Evolutionary conservation across 2,888 invertebrate species (phyloP), one percentile per base, ranked within the genome.

Genomic region (Cactoblastis cactorum): DNA sequence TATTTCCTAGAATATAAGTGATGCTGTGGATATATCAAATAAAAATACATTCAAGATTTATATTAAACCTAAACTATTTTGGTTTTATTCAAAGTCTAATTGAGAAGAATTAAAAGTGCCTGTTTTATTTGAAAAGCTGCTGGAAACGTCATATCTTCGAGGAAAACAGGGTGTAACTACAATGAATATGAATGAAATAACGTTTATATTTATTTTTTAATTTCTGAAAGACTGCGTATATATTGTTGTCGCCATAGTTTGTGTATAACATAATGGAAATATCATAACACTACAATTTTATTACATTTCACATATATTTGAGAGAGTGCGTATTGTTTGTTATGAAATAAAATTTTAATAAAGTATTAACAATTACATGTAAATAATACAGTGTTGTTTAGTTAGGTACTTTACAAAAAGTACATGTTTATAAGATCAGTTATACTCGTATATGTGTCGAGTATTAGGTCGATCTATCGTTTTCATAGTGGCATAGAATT

Each of bases 121-220:
- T 73, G 58, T 60, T 65, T 69, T 51, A 62, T 71, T 75, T 67
- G 50, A 53, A 63, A 58, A 56, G 50, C 54, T 60, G 52, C 54
- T 55, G 56, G 50, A 61, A 63, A 66, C 11, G n/a, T 68, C 79
- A 80, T 81, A 82, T 82, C 80, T 72, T 65, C 66, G 65, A 77
- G 78, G 80, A 62, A 71, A 74, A 77, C 82, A 83, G 82, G 83
- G 83, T 83, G 75, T 55, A 41, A 49, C 46, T 45, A 47, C 38
- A 51, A 50, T 51, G 38, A 33, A 45, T 32, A 45, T 3, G 32
- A 38, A 17, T 50, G 19, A 14, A 38, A 48, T 48, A n/a, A 38
- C 22, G 5, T 33, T 32, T 34, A 19, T 39, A 18, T 19, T 28
- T 32, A 18, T 41, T 41, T 41, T 33, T 41, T 33, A 41, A 32